A percentile compares a stretch with the other conserved stretches of the same genome.
These are phyloP conservation scores for Patella pellucida DNA, from an alignment of 2,888 invertebrate species.

Conservation along the genomic window DNA sequence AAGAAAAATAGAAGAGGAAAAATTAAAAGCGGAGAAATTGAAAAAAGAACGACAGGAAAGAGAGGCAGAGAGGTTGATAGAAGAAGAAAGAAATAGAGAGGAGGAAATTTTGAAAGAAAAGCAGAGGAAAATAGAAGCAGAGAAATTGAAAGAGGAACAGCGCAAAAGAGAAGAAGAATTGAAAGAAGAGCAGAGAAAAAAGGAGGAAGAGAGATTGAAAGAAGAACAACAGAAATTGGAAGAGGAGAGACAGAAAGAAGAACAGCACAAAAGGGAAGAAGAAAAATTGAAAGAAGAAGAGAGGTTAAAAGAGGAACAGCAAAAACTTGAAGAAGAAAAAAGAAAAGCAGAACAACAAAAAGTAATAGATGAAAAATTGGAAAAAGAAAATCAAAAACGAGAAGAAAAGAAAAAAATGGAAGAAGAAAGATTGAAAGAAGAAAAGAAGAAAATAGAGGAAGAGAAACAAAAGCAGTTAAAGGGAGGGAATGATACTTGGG, in stretches of 20 bases:
- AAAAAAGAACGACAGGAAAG: constrained; percentile 21
- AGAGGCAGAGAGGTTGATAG: constrained; percentile 21
- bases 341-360: constrained; percentile 30
- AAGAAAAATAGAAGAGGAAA: constrained; percentile 35
- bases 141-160: constrained; percentile 34
- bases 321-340: constrained; percentile 35
- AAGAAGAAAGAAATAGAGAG: not conserved
- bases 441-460: constrained; percentile 19
- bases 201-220: constrained; percentile 31
- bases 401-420: constrained; percentile 32
- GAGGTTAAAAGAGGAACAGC: constrained; percentile 27
- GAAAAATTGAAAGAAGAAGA: constrained; percentile 29
- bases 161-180: constrained; percentile 29
- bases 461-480: constrained; percentile 14
- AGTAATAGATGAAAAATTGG: constrained; percentile 32
- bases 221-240: constrained; percentile 22
- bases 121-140: constrained; percentile 31
- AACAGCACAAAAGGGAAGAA: constrained; percentile 27
- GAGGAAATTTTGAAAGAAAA: not conserved
- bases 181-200: constrained; percentile 27
- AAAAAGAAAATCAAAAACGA: constrained; percentile 29
- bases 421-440: constrained; percentile 25
- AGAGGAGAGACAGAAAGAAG: constrained; percentile 25
- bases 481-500: constrained; percentile 4
- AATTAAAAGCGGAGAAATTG: constrained; percentile 33